phyloP scores from a whole-genome alignment of 2,888 invertebrate genomes.

The Ernsta delagoae region DNA sequence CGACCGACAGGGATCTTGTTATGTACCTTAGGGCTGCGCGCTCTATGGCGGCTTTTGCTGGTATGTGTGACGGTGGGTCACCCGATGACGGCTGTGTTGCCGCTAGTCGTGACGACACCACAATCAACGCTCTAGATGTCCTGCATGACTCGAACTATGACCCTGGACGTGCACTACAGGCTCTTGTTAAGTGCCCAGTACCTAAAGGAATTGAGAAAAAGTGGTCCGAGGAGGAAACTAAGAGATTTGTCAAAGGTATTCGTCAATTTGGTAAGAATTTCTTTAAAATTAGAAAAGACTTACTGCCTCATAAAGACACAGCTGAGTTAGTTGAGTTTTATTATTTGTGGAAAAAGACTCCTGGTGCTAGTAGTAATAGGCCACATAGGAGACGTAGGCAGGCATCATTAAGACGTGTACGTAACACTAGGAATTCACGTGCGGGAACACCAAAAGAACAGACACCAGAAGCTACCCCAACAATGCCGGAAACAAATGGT shows the following conservation, averaged over 20 bases:
- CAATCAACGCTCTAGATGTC: slow-evolving; percentile 98
- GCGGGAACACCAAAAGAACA: slow-evolving; percentile 91
- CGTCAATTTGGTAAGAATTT: slow-evolving; percentile 99
- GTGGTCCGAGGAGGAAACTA: slow-evolving; percentile 99
- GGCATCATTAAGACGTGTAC: slow-evolving; percentile 93
- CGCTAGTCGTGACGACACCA: slow-evolving; percentile 98
- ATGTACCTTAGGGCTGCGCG: slow-evolving; percentile 99
- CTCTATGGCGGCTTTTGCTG: slow-evolving; percentile 99
- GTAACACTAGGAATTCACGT: slow-evolving; percentile 94
- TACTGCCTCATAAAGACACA: slow-evolving; percentile 98
- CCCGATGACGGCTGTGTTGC: slow-evolving; percentile 99
- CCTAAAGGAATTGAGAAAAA: slow-evolving; percentile 99
- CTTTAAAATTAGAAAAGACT: slow-evolving; percentile 97
- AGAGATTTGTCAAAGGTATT: slow-evolving; percentile 99
- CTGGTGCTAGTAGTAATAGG: slow-evolving; percentile 98
- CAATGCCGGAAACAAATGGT: slow-evolving; percentile 80
- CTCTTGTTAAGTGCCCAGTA: slow-evolving; percentile 98
- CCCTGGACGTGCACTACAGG: slow-evolving; percentile 97
- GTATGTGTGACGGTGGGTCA: slow-evolving; percentile 99
- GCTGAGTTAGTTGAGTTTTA: slow-evolving; percentile 99
- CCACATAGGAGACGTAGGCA: slow-evolving; percentile 96
- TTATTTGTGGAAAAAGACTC: slow-evolving; percentile 99
- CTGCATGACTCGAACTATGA: slow-evolving; percentile 98
- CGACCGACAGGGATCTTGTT: slow-evolving; percentile 96
- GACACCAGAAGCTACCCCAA: slow-evolving; percentile 85